Conservation (phyloP, 92 coral and sea anemone genomes). For the Heteractis magnifica region DNA sequence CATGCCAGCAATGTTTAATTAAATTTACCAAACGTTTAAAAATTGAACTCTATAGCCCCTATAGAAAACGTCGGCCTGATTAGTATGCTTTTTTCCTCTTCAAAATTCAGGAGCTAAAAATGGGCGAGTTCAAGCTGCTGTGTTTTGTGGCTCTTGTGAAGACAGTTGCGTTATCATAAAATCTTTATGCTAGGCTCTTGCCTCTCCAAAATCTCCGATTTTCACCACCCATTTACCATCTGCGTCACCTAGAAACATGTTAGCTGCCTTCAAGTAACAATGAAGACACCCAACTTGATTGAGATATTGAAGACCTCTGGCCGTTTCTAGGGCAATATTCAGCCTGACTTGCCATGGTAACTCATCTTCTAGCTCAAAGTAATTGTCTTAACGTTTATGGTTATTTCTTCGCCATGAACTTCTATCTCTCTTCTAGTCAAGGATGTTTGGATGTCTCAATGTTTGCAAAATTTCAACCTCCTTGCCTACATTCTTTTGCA, state of each 20-base stretch:
- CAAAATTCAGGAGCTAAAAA: slow-evolving; percentile 42
- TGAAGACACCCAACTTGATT: slow-evolving; percentile 30
- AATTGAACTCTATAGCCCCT: no score
- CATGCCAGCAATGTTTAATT: no score
- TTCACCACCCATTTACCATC: slow-evolving; percentile 40
- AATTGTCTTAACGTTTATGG: slow-evolving; percentile 34
- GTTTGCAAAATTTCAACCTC: slow-evolving; percentile 31
- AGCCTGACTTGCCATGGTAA: slow-evolving; percentile 39
- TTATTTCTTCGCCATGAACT: slow-evolving; percentile 23
- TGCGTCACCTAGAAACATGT: slow-evolving; percentile 30
- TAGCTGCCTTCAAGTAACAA: slow-evolving; percentile 41
- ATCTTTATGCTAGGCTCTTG: slow-evolving; percentile 28
- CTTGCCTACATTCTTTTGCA: slow-evolving; percentile 29
- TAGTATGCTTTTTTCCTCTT: slow-evolving; percentile 33
- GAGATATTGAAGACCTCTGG: slow-evolving; percentile 43
- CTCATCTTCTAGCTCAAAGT: slow-evolving; percentile 37
- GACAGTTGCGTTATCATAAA: slow-evolving; percentile 34
- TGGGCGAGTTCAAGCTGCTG: slow-evolving; percentile 36
- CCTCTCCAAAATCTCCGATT: slow-evolving; percentile 52
- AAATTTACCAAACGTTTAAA: no score
- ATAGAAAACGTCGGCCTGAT: slow-evolving; percentile 32
- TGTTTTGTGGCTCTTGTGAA: slow-evolving; percentile 19
- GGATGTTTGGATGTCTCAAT: slow-evolving; percentile 36
- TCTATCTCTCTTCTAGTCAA: slow-evolving; percentile 26
- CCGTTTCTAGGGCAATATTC: slow-evolving; percentile 36